Base-by-base conservation (phyloP, 2,888 invertebrate species). In the Flexamia atlantica region DNA sequence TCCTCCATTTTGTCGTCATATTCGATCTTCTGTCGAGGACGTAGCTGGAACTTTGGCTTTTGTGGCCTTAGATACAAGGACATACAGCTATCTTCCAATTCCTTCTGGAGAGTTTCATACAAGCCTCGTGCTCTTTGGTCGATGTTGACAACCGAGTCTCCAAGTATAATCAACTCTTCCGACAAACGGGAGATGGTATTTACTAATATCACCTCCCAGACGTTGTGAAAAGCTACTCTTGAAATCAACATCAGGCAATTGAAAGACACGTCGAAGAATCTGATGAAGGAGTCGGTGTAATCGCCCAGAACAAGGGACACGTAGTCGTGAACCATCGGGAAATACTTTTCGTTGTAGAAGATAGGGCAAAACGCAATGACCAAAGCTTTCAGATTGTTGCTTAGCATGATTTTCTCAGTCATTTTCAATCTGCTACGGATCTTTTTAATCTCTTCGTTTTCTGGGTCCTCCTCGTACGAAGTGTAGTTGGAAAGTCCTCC, bases 201-300 rank as follows among this genome's bases (percentile, higher is more conserved):
- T 30, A 68, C 32, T 32, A 68, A 17, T 4, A 68, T 32, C n/a
- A 68, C 14, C 32, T 68, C 68, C 68, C 68, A 68, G n/a, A n/a
- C 30, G 68, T 25, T 68, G 68, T 68, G 68, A 28, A 60, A 60
- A 25, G 7, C 10, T 3, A 4, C 12, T 4, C 28, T 1, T 5
- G 68, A 32, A 28, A 68, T 17, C 3, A 1, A 17, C 7, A 68
- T 30, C 5, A 57, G 4, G 1, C 20, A 23, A 12, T 57, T 20
- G 57, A 57, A 20, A 5, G 23, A 57, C 1, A 57, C 23, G 7
- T 57, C 9, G 3, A 68, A 60, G 10, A 7, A 28, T 60, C 10
- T 23, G 3, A 60, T 1, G 10, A 60, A 23, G 3, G 60, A 28
- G 2, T 60, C 28, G 1, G 28, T 60, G 23, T 4, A 5, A 60